A percentile compares a stretch with the other conserved stretches of the same genome.
These are phyloP conservation scores for Agonopterix arenella DNA, from an alignment of 2,888 invertebrate species.

Conservation along the genomic window DNA sequence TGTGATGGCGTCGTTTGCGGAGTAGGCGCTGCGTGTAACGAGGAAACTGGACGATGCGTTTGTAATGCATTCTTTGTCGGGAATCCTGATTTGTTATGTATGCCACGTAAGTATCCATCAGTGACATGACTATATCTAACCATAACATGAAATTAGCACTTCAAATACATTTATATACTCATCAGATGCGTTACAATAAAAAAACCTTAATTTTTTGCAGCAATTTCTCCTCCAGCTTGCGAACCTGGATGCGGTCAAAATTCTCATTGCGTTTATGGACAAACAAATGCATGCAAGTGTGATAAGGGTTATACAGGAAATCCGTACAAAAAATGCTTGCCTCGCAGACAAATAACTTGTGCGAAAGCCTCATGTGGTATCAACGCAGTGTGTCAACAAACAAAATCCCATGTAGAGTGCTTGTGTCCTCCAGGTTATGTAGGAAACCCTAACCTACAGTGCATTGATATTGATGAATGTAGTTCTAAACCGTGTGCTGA, in stretches of 20 bases:
- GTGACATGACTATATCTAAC: neutral
- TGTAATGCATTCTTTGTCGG: conserved; percentile 93
- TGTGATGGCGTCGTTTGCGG: conserved; percentile 93
- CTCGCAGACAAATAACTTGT: conserved; percentile 83
- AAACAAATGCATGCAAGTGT: conserved; percentile 87
- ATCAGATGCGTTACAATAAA: neutral
- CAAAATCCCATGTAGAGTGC: conserved; percentile 85
- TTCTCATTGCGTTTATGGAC: conserved; percentile 91
- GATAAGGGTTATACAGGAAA: conserved; percentile 90
- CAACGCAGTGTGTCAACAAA: conserved; percentile 88
- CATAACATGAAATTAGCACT: no score
- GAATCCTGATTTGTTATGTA: conserved; percentile 91
- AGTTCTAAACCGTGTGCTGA: conserved; percentile 86
- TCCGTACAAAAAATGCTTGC: conserved; percentile 89
- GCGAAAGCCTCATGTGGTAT: conserved; percentile 84
- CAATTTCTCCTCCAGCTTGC: conserved; percentile 86
- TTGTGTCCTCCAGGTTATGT: conserved; percentile 88
- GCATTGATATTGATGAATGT: conserved; percentile 91
- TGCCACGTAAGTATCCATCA: conserved; percentile 87
- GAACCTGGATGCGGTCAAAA: conserved; percentile 88
- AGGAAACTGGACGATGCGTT: conserved; percentile 87
- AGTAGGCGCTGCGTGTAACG: conserved; percentile 91
- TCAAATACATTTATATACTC: no score
- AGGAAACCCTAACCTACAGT: conserved; percentile 92
- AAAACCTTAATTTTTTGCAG: conserved; percentile 58